A percentile compares a stretch with the other conserved stretches of the same genome.
phyloP scores from a whole-genome alignment of 2,113 vertebrate genomes.

The Bambusicola thoracicus region DNA sequence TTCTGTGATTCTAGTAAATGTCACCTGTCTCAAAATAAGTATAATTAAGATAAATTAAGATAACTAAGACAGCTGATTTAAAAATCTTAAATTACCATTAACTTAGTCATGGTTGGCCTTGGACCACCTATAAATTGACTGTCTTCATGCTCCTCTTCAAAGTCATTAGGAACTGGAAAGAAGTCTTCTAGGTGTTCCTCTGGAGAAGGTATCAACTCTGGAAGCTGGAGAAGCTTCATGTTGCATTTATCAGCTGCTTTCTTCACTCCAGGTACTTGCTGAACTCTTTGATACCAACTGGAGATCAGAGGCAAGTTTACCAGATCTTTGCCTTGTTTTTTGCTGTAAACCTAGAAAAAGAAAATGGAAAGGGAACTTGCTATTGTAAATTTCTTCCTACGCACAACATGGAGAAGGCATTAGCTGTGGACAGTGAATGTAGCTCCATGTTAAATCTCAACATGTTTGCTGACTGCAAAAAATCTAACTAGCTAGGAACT shows the following conservation, averaged over 20 bases:
- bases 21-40: background rate
- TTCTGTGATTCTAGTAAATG: background rate
- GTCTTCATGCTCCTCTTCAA: constrained; percentile 70
- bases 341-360: constrained; percentile 78
- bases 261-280: constrained; percentile 87
- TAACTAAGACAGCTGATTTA: background rate
- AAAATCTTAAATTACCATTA: constrained; percentile 83
- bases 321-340: constrained; percentile 64
- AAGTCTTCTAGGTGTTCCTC: background rate
- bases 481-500: background rate
- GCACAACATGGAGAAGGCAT: background rate
- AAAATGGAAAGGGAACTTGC: background rate
- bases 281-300: constrained; percentile 88
- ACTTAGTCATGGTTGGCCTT: constrained; percentile 93
- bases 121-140: constrained; percentile 89
- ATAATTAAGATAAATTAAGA: background rate
- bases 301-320: constrained; percentile 83
- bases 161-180: constrained; percentile 16
- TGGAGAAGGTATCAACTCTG: constrained; percentile 1
- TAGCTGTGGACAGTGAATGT: background rate
- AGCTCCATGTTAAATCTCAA: accelerated
- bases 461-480: background rate
- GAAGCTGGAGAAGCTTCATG: constrained; percentile 78
- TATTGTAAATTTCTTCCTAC: background rate
- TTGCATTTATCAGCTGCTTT: constrained; percentile 83